Evolutionary conservation across 2,888 invertebrate genomes (phyloP), one percentile per base, ranked within the genome.

Genomic region (Rutpela maculata): DNA sequence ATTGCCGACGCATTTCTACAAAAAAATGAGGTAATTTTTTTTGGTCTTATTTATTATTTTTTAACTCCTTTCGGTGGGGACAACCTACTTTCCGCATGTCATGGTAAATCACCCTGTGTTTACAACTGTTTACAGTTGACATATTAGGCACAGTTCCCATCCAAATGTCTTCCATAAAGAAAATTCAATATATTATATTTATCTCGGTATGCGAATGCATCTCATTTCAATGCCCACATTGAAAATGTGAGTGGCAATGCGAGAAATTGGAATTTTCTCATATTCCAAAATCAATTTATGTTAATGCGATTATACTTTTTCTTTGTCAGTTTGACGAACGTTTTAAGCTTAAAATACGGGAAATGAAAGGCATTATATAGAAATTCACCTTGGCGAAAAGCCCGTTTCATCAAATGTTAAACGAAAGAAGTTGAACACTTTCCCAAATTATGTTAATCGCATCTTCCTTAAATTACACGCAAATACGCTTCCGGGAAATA

Each of bases 281-380:
- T 83, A 84, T 81, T 84, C 77, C 77, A 62, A 75, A 83, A 83
- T 84, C 83, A 83, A 84, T 84, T 83, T 83, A 84, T 83, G 83
- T 81, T 84, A 84, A 84, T 84, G 80, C 84, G 81, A 84, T 84
- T 83, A 83, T 83, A 82, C 78, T 79, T 82, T 70, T 78, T 79
- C 79, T 79, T 79, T 80, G 81, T 79, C 77, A 75, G 70, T 74
- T 75, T 80, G 81, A 82, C 75, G 79, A 78, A 74, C 75, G 77
- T 68, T 65, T 66, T 70, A 50, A 63, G 71, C 71, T 26, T 43
- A 60, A 60, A 43, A 60, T 43, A 43, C 43, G 38, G 7, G 65
- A 38, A 43, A 65, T 19, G 43, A 35, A 63, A 65, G 19, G 19
- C 59, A 59, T 19, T 59, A 59, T 59, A 22, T 59, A 59, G 18